Evolutionary conservation across 1,140 invertebrate genomes (phyloP).

Genomic region (Trachymyrmex septentrionalis): DNA sequence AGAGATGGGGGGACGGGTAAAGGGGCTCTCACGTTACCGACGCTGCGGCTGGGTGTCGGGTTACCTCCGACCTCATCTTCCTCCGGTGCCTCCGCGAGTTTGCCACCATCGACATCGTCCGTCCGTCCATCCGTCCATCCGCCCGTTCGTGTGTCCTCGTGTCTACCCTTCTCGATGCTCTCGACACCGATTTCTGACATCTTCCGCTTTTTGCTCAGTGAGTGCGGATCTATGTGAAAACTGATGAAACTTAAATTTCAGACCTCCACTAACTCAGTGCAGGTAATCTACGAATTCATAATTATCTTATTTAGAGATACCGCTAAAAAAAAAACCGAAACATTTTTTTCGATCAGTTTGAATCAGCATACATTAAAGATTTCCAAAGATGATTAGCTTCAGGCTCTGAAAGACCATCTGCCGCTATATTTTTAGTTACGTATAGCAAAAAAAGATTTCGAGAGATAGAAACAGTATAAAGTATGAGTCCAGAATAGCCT

Average conservation of each 20-base stretch:
- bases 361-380: not conserved
- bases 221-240: slow-evolving; percentile 43
- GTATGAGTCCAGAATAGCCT: not conserved
- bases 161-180: slow-evolving; percentile 34
- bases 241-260: slow-evolving; percentile 53
- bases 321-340: not conserved
- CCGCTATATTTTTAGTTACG: not conserved
- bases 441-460: not conserved
- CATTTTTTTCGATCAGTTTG: not conserved
- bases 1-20: slow-evolving; percentile 70
- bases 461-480: not conserved
- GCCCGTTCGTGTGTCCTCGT: slow-evolving; percentile 16
- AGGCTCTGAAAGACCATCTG: not conserved
- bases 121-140: slow-evolving; percentile 74
- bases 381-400: not conserved
- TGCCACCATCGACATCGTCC: slow-evolving; percentile 82
- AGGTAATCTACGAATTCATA: not conserved
- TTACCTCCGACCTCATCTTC: slow-evolving; percentile 82
- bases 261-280: not conserved
- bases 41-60: slow-evolving; percentile 82
- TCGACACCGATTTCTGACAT: slow-evolving; percentile 47
- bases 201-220: slow-evolving; percentile 17
- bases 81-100: slow-evolving; percentile 83
- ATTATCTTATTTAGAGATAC: not conserved
- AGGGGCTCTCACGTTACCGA: slow-evolving; percentile 83